A percentile compares a stretch with the other conserved stretches of the same genome.
Conservation (phyloP, 2,888 invertebrate species). For the Aelia acuminata region DNA sequence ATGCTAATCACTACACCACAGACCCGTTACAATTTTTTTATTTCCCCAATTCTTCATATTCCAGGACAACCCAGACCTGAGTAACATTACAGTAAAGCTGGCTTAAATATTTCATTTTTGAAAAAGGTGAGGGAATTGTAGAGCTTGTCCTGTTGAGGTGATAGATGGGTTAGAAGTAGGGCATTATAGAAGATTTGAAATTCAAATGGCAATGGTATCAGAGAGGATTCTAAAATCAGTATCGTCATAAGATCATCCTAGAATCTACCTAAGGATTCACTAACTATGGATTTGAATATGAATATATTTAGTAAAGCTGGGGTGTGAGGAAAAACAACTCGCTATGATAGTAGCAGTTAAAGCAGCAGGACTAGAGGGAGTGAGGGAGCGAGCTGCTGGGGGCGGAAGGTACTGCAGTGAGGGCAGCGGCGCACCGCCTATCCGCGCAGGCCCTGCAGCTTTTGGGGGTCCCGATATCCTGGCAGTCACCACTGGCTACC, state of each 20-base stretch:
- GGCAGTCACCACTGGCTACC: background rate
- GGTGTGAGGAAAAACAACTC: too few species aligned
- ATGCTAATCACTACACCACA: too few species aligned
- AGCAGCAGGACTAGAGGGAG: background rate
- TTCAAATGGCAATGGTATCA: background rate
- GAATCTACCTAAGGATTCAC: too few species aligned
- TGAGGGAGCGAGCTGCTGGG: background rate
- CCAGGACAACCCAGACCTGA: background rate
- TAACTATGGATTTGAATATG: too few species aligned
- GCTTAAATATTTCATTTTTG: background rate
- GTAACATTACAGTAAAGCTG: background rate
- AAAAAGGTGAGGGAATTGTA: background rate
- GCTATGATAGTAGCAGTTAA: background rate
- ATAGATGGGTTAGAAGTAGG: background rate
- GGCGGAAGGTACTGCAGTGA: background rate
- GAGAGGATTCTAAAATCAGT: too few species aligned
- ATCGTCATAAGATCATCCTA: too few species aligned
- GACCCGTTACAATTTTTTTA: background rate
- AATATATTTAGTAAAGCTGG: too few species aligned
- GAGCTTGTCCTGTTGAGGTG: background rate
- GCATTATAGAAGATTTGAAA: background rate
- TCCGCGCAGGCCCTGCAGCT: background rate
- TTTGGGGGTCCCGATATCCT: background rate
- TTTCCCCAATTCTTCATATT: background rate
- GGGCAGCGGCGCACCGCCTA: background rate